Percentiles rank a stretch among this genome's conserved stretches.
Evolutionary conservation across 2,113 vertebrate genomes (phyloP).

Genomic region (Phrynosoma blainvillii): DNA sequence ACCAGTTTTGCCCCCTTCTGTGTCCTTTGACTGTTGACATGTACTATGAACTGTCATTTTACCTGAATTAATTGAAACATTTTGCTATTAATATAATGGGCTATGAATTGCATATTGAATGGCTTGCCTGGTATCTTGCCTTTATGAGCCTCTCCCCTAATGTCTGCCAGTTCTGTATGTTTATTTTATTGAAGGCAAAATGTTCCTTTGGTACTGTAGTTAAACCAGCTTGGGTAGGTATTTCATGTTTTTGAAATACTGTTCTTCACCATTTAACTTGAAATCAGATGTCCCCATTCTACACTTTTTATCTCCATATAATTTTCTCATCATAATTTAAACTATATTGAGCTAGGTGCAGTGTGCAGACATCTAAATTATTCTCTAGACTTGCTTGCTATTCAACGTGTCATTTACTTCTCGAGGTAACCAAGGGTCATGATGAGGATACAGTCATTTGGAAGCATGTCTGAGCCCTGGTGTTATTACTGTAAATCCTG

Average conservation of each 20-base stretch:
- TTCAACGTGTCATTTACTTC: background rate
- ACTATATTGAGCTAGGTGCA: background rate
- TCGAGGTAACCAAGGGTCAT: conserved; percentile 20
- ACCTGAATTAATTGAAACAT: background rate
- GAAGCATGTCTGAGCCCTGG: conserved; percentile 48
- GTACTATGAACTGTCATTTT: background rate
- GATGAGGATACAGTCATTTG: conserved; percentile 39
- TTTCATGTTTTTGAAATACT: background rate
- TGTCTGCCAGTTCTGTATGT: background rate
- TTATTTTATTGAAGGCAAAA: background rate
- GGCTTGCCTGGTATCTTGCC: background rate
- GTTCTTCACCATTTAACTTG: background rate
- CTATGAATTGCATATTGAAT: background rate
- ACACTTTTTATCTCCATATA: background rate
- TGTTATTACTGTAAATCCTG: conserved; percentile 64
- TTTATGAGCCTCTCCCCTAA: background rate
- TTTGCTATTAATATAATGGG: background rate
- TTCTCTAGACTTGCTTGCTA: background rate
- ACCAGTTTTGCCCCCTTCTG: background rate
- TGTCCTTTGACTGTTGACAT: background rate
- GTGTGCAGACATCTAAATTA: background rate
- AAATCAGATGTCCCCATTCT: background rate
- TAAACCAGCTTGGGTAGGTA: background rate
- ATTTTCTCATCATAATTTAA: background rate
- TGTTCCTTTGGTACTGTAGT: background rate